Evolutionary conservation across 1,140 invertebrate species (phyloP).

Genomic region (Nymphalis io): DNA sequence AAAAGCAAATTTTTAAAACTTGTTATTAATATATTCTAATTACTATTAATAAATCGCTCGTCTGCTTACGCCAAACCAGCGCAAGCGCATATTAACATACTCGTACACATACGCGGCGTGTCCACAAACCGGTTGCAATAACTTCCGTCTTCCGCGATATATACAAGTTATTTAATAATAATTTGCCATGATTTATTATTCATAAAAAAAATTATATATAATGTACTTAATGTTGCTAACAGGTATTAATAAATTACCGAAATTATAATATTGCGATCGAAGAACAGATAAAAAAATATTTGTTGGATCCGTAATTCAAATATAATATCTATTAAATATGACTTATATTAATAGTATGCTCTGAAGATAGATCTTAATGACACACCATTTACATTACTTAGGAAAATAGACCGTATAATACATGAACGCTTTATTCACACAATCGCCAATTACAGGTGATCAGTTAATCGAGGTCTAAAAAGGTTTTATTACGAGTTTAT

Average conservation of each 20-base stretch:
- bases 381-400: slow-evolving; percentile 24
- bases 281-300: background rate
- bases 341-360: slow-evolving; percentile 12
- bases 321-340: slow-evolving; percentile 11
- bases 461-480: slow-evolving; percentile 18
- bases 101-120: slow-evolving; percentile 38
- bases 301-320: background rate
- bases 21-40: too few species aligned
- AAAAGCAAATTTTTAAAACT: too few species aligned
- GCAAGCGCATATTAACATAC: slow-evolving; percentile 42
- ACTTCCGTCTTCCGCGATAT: slow-evolving; percentile 62
- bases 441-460: slow-evolving; percentile 27
- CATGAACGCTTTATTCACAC: slow-evolving; percentile 25
- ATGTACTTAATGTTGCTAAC: background rate
- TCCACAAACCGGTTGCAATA: slow-evolving; percentile 50
- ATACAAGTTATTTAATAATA: slow-evolving; percentile 46
- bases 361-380: slow-evolving; percentile 21
- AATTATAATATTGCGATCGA: background rate
- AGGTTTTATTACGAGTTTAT: slow-evolving; percentile 23
- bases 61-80: slow-evolving; percentile 19
- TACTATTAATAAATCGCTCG: slow-evolving; percentile 8
- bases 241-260: background rate
- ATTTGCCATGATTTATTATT: slow-evolving; percentile 31
- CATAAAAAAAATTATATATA: slow-evolving; percentile 7
- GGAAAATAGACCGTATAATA: slow-evolving; percentile 23